Evolutionary conservation across 2,797 vertebrate genomes (phyloP), one percentile per base, ranked within the genome.

Genomic region (Furcifer pardalis): DNA sequence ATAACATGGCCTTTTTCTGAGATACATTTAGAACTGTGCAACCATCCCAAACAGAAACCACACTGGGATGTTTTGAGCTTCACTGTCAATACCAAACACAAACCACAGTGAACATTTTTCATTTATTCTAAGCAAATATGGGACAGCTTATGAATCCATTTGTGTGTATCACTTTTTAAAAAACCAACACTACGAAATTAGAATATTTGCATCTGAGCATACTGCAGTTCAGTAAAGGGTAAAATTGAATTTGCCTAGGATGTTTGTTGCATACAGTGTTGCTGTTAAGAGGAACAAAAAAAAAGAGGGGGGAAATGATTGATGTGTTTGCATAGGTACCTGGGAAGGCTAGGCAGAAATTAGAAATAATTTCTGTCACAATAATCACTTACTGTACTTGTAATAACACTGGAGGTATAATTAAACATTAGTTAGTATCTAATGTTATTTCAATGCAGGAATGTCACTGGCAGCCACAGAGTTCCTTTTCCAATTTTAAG

Each of bases 191-290:
- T 44, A 10, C 9, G 25, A 62, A 73, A 73, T 27, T 3, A 59
- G 30, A 37, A 30, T 44, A 69, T 77, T 83, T 83, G 35, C 74
- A 83, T 77, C 30, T 83, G 82, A 77, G 49, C 60, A 40, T 81
- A 23, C 60, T 66, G 4, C 60, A 65, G 72, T 42, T 77, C 74
- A 77, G 30, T 77, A 83, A 69, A 69, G 63, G 74, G n/a, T 77
- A 77, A 77, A 77, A 77, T 77, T 60, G 74, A 77, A 77, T 77
- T 83, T 77, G 35, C 56, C 49, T 68, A 69, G 46, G 77, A 77
- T 7, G 30, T 40, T 66, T 7, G 30, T 40, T 66, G 71, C 72
- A 37, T 42, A 12, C 42, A 27, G 17, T 66, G 40, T 77, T 77
- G 44, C 59, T 77, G 30, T 42, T 42, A 68, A 77, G 59, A 65